These are phyloP conservation scores for Schizotus pectinicornis DNA, from an alignment of 2,888 invertebrate species.

Conservation along the genomic window DNA sequence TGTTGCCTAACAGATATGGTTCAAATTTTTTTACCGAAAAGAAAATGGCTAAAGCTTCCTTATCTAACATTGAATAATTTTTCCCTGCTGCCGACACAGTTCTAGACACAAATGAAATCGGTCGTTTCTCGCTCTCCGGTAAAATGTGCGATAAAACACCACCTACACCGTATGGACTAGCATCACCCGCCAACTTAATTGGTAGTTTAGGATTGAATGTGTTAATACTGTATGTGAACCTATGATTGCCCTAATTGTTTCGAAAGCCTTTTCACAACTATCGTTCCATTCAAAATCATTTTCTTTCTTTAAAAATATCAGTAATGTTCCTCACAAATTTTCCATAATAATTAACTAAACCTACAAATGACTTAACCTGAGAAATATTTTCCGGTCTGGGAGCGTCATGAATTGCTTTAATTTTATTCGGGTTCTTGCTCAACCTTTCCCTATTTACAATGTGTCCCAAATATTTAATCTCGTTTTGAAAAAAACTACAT, in stretches of 20 bases:
- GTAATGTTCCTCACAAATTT: too few species aligned
- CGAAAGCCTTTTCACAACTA: constrained; percentile 23
- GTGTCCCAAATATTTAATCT: constrained; percentile 47
- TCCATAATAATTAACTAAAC: constrained; percentile 30
- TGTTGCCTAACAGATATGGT: constrained; percentile 14
- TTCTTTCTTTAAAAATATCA: too few species aligned
- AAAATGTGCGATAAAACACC: constrained; percentile 20
- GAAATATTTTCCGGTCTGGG: constrained; percentile 18
- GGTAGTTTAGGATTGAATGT: constrained; percentile 22
- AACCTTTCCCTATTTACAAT: constrained; percentile 32
- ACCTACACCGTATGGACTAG: constrained; percentile 21
- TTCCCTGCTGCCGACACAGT: constrained; percentile 11
- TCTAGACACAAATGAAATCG: constrained; percentile 16
- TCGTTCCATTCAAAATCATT: constrained; percentile 25
- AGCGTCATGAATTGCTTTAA: constrained; percentile 31
- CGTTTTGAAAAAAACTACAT: constrained; percentile 46
- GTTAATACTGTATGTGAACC: constrained; percentile 4
- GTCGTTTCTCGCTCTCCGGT: not conserved
- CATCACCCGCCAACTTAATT: constrained; percentile 19
- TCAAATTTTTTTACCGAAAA: constrained; percentile 15
- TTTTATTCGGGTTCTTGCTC: constrained; percentile 26
- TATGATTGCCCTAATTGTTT: constrained; percentile 16
- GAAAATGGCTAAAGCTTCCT: constrained; percentile 22
- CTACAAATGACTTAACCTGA: constrained; percentile 21
- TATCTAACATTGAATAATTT: constrained; percentile 16